Conservation (phyloP, 2,888 invertebrate species). For the Drymonia ruficornis region DNA sequence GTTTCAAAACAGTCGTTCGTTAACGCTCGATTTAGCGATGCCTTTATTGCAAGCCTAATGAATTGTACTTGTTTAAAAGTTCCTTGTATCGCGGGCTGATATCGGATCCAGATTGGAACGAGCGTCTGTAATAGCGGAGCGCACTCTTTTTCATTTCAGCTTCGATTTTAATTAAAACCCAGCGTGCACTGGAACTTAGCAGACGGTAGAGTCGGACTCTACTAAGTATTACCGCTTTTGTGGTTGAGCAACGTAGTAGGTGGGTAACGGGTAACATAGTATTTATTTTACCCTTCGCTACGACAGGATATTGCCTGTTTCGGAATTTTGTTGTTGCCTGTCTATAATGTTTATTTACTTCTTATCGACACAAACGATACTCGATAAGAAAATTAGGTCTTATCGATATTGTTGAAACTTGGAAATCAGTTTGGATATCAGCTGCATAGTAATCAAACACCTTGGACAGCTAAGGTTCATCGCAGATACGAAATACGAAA, state of each 20-base stretch:
- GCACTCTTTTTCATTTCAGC: constrained; percentile 9
- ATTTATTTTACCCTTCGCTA: not conserved
- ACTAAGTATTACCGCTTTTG: constrained; percentile 6
- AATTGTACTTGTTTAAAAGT: constrained; percentile 13
- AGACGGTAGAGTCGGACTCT: constrained; percentile 7
- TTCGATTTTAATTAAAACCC: constrained; percentile 14
- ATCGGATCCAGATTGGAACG: constrained; percentile 9
- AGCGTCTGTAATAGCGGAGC: constrained; percentile 6
- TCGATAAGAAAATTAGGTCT: no score
- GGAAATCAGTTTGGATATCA: no score
- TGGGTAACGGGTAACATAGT: not conserved
- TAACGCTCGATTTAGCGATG: constrained; percentile 11
- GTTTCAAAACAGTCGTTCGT: constrained; percentile 8
- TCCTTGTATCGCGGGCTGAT: constrained; percentile 9
- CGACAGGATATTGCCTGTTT: not conserved
- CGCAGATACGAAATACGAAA: no score
- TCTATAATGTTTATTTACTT: not conserved
- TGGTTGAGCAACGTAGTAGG: constrained; percentile 5
- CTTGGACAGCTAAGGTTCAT: no score
- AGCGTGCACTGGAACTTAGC: constrained; percentile 1
- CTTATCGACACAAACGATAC: no score
- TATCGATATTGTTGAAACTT: no score
- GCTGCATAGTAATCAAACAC: no score
- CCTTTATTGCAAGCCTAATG: constrained; percentile 12
- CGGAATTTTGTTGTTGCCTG: no score